A percentile compares a stretch with the other conserved stretches of the same genome.
phyloP scores from a whole-genome alignment of 2,797 vertebrate genomes.

The Microctenopoma stevenorrisi region DNA sequence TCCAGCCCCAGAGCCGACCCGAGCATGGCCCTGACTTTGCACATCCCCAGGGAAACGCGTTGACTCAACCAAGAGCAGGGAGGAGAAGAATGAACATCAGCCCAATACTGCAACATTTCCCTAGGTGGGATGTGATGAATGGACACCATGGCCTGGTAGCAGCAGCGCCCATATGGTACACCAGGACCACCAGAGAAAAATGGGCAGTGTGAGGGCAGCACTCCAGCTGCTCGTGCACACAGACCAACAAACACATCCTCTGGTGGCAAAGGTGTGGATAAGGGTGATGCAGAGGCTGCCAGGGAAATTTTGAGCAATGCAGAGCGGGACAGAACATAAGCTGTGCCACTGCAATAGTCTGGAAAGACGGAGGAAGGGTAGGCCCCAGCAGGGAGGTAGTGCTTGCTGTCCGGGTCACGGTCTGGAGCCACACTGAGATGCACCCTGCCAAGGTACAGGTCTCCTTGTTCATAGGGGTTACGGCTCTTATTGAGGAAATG shows the following conservation, averaged over 20 bases:
- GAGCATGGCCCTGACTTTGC: constrained; percentile 81
- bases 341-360: constrained; percentile 91
- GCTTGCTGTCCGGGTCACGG: constrained; percentile 77
- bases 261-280: constrained; percentile 78
- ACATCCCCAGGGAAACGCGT: constrained; percentile 82
- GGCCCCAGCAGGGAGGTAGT: constrained; percentile 78
- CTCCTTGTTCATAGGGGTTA: constrained; percentile 65
- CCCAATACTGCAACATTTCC: constrained; percentile 86
- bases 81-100: constrained; percentile 55
- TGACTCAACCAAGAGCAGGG: constrained; percentile 84
- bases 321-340: constrained; percentile 87
- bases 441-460: constrained; percentile 88
- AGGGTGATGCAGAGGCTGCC: constrained; percentile 67
- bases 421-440: constrained; percentile 84
- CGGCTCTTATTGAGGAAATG: constrained; percentile 76
- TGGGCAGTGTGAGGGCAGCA: constrained; percentile 85
- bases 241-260: constrained; percentile 91
- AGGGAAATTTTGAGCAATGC: constrained; percentile 82
- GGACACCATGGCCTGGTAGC: constrained; percentile 88
- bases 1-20: constrained; percentile 65
- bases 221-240: constrained; percentile 83
- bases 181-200: constrained; percentile 86
- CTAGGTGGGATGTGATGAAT: constrained; percentile 83
- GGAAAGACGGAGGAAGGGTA: constrained; percentile 84
- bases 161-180: constrained; percentile 86